A percentile compares a stretch with the other conserved stretches of the same genome.
phyloP scores from a whole-genome alignment of 1,140 invertebrate genomes.

The Brachionus plicatilis region DNA sequence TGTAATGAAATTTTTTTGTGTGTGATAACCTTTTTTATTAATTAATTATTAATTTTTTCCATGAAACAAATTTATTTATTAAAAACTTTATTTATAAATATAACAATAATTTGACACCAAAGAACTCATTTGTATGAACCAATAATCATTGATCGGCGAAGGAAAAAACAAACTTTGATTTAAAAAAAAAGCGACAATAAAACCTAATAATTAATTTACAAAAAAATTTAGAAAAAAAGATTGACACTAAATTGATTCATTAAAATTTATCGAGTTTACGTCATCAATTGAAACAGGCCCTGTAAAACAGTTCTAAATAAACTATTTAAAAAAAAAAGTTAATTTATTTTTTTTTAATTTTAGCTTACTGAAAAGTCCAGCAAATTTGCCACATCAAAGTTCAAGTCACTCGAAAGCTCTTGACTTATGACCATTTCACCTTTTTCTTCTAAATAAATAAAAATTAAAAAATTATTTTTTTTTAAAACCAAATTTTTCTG shows the following conservation, averaged over 20 bases:
- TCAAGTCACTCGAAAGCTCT: slow-evolving; percentile 4
- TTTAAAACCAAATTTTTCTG: not conserved
- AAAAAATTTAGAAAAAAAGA: not conserved
- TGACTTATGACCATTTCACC: not conserved
- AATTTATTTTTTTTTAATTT: not conserved
- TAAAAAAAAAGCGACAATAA: not conserved
- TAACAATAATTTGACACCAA: slow-evolving; percentile 12
- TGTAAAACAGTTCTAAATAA: not conserved
- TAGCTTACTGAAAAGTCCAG: not conserved
- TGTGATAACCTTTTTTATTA: no score
- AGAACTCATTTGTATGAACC: not conserved
- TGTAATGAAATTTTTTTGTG: no score
- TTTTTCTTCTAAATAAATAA: not conserved
- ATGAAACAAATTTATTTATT: not conserved
- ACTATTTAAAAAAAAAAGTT: not conserved
- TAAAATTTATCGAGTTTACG: not conserved
- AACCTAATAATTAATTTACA: not conserved
- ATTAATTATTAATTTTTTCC: no score
- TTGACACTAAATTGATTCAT: not conserved
- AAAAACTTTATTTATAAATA: not conserved
- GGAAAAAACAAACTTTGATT: not conserved
- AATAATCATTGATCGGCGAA: not conserved
- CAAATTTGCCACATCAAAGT: slow-evolving; percentile 1
- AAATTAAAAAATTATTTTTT: not conserved
- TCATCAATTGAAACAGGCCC: slow-evolving; percentile 17